phyloP scores from a whole-genome alignment of 2,888 invertebrate species.

The Metellina segmentata region DNA sequence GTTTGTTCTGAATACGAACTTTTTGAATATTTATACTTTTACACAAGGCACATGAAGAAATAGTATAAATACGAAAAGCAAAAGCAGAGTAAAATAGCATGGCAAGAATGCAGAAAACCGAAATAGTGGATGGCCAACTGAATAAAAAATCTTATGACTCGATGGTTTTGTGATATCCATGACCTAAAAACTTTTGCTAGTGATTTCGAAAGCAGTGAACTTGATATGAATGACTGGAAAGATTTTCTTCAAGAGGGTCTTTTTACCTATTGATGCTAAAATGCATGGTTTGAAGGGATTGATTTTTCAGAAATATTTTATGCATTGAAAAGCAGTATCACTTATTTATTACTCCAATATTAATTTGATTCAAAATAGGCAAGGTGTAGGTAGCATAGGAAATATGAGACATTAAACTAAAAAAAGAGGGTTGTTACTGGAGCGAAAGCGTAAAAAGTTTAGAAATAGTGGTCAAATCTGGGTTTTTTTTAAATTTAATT shows the following conservation, averaged over 20 bases:
- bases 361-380: too few relatives aligned
- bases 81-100: background rate
- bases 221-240: slow-evolving; percentile 9
- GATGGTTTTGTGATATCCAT: slow-evolving; percentile 12
- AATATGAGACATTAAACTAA: too few relatives aligned
- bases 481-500: too few relatives aligned
- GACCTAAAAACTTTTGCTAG: slow-evolving; percentile 32
- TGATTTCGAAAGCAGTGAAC: slow-evolving; percentile 4
- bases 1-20: too few relatives aligned
- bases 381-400: too few relatives aligned
- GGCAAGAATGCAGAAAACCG: background rate
- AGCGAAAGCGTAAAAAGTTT: too few relatives aligned
- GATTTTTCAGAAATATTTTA: background rate
- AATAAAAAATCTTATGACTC: background rate
- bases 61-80: too few relatives aligned
- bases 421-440: too few relatives aligned
- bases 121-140: background rate
- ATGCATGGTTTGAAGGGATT: background rate
- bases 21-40: too few relatives aligned
- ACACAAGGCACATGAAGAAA: too few relatives aligned
- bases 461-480: too few relatives aligned
- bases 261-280: background rate
- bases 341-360: too few relatives aligned
- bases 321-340: background rate
- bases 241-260: background rate